These are phyloP conservation scores for Rhimphoctona megacephalus DNA, from an alignment of 2,888 invertebrate species.

Conservation along the genomic window DNA sequence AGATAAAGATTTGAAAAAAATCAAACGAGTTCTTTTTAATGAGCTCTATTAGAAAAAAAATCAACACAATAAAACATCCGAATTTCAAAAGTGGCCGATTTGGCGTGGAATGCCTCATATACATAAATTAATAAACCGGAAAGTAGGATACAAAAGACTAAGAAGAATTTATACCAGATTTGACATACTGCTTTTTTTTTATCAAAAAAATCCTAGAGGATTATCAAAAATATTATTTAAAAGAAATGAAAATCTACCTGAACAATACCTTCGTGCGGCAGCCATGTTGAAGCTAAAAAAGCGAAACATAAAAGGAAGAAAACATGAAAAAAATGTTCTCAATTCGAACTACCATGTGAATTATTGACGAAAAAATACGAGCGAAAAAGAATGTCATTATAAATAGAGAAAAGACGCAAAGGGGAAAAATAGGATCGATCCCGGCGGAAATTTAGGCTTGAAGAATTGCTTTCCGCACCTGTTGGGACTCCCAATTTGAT, in stretches of 20 bases:
- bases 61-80: too few relatives aligned
- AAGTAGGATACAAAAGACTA: neutral
- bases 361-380: neutral
- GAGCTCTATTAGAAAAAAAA: too few relatives aligned
- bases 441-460: neutral
- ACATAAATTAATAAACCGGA: too few relatives aligned
- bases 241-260: neutral
- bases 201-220: neutral
- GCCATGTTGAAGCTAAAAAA: neutral
- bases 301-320: neutral
- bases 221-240: neutral
- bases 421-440: neutral
- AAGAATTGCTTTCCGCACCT: constrained; percentile 16
- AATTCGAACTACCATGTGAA: neutral
- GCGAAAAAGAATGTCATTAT: neutral
- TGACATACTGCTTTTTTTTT: neutral
- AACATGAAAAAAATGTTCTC: neutral
- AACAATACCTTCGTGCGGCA: neutral
- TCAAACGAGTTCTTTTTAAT: too few relatives aligned
- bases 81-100: too few relatives aligned
- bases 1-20: too few relatives aligned
- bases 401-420: neutral
- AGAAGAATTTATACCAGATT: neutral
- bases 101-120: too few relatives aligned
- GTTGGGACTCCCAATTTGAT: neutral